These are phyloP conservation scores for Lagria hirta DNA, from an alignment of 2,888 invertebrate genomes.

Conservation along the genomic window DNA sequence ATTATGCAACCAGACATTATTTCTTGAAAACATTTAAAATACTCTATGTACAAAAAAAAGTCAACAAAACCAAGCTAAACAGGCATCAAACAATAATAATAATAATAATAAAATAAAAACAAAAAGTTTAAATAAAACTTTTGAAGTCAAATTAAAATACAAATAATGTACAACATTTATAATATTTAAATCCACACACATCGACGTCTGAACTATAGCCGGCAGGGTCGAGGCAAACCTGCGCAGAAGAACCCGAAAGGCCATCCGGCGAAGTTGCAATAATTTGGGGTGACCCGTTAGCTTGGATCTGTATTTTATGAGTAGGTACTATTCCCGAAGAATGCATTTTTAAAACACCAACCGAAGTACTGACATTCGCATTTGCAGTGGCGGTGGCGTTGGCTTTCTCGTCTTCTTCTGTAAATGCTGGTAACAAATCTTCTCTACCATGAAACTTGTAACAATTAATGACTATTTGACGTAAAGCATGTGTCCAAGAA, in stretches of 20 bases:
- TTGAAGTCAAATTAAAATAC: slow-evolving; percentile 8
- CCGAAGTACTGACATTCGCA: slow-evolving; percentile 53
- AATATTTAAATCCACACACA: slow-evolving; percentile 58
- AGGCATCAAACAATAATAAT: slow-evolving; percentile 42
- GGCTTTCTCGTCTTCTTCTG: slow-evolving; percentile 84
- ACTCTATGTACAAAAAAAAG: too few species aligned
- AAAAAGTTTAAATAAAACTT: slow-evolving; percentile 9
- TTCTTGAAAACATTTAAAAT: too few species aligned
- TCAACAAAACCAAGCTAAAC: slow-evolving; percentile 53
- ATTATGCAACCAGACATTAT: too few species aligned
- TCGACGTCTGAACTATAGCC: slow-evolving; percentile 73
- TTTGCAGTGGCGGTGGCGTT: slow-evolving; percentile 61
- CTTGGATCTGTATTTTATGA: slow-evolving; percentile 57
- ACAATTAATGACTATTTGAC: slow-evolving; percentile 96
- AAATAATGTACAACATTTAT: slow-evolving; percentile 30
- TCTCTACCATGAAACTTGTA: slow-evolving; percentile 97
- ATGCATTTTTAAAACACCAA: slow-evolving; percentile 59
- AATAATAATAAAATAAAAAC: slow-evolving; percentile 27
- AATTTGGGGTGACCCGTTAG: slow-evolving; percentile 57
- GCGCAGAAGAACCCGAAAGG: slow-evolving; percentile 58
- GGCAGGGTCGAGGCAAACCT: slow-evolving; percentile 75
- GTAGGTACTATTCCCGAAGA: slow-evolving; percentile 53
- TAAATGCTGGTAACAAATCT: slow-evolving; percentile 92
- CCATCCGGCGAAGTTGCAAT: slow-evolving; percentile 58
- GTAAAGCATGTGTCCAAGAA: slow-evolving; percentile 95